These are phyloP conservation scores for Xylocopa sonorina DNA, from an alignment of 1,140 invertebrate species.

Conservation along the genomic window DNA sequence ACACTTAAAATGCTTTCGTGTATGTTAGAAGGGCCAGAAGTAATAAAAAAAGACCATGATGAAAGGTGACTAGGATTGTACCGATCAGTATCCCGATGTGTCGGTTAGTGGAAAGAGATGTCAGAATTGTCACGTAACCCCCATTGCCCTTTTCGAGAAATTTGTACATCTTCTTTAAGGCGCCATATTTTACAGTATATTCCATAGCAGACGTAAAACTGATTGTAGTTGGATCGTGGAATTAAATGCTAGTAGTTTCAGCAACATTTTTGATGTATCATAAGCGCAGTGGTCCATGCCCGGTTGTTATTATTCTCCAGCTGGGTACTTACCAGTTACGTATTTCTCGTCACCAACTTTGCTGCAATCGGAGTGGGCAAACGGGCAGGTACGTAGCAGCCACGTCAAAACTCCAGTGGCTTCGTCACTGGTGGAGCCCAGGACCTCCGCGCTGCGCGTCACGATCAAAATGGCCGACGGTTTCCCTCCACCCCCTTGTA, in stretches of 20 bases:
- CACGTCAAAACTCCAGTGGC: constrained; percentile 95
- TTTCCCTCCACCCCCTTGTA: constrained; percentile 30
- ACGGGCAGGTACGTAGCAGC: constrained; percentile 95
- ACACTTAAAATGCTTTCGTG: constrained; percentile 54
- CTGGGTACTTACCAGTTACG: constrained; percentile 95
- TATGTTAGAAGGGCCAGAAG: constrained; percentile 20
- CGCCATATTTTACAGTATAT: constrained; percentile 83
- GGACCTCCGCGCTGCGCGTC: constrained; percentile 85
- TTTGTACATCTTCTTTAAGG: constrained; percentile 75
- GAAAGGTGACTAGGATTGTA: neutral
- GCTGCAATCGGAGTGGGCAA: constrained; percentile 95
- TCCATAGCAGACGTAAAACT: constrained; percentile 64
- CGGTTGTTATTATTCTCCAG: constrained; percentile 87
- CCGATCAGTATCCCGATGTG: constrained; percentile 6
- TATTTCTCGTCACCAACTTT: constrained; percentile 96
- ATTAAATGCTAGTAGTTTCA: constrained; percentile 50
- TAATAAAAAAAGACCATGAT: constrained; percentile 20
- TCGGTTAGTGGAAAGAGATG: constrained; percentile 15
- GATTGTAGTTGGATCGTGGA: constrained; percentile 42
- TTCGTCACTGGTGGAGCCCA: constrained; percentile 92
- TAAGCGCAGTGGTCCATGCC: constrained; percentile 83
- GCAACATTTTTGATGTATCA: constrained; percentile 54
- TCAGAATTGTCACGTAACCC: constrained; percentile 50
- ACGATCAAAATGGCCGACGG: constrained; percentile 85
- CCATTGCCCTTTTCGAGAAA: constrained; percentile 56